Conservation (phyloP, 2,113 vertebrate genomes). For the Malaclemys terrapin region DNA sequence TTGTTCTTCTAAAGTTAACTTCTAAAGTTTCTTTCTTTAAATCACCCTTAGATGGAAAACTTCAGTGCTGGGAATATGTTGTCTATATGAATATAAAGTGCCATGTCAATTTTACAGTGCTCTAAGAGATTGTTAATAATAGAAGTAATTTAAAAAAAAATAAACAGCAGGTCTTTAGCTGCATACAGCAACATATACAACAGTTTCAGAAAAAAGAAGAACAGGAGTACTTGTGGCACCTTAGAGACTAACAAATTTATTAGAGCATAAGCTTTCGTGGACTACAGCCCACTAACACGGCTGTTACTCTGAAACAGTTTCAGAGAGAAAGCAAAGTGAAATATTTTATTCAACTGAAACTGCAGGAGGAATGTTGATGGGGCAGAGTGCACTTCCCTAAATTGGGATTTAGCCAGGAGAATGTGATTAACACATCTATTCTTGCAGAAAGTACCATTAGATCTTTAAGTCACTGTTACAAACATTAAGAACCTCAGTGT, state of each 20-base stretch:
- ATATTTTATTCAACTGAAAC: neutral
- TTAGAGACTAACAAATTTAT: no score
- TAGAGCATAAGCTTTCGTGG: no score
- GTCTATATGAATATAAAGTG: neutral
- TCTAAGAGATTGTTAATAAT: neutral
- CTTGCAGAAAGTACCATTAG: neutral
- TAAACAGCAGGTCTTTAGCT: neutral
- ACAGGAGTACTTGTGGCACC: no score
- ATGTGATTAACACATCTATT: neutral
- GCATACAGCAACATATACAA: neutral
- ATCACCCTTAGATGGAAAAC: neutral
- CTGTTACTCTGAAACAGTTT: no score
- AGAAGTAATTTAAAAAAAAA: neutral
- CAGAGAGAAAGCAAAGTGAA: neutral
- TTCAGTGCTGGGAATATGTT: neutral
- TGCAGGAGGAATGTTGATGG: conserved; percentile 8
- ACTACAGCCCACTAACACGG: no score
- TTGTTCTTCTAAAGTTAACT: neutral
- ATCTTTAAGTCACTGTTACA: neutral
- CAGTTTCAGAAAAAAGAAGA: no score
- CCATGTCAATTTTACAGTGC: neutral
- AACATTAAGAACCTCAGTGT: neutral
- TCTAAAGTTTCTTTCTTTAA: neutral
- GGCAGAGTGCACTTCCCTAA: neutral
- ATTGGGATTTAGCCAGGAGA: neutral